These are phyloP conservation scores for Limosa lapponica DNA, from an alignment of 2,797 vertebrate species.

Conservation along the genomic window DNA sequence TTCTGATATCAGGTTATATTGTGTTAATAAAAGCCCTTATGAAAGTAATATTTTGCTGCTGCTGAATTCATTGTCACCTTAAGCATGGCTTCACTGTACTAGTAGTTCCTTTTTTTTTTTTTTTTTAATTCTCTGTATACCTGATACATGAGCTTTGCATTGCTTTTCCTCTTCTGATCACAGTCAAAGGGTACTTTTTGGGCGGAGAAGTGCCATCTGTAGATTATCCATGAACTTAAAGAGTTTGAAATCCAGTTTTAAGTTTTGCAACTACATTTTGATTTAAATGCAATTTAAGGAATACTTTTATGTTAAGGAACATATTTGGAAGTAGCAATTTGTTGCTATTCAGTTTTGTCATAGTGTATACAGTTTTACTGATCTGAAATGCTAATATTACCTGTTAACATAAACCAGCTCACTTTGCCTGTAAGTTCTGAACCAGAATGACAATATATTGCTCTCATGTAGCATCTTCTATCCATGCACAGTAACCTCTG, in stretches of 20 bases:
- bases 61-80: conserved; percentile 26
- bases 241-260: neutral
- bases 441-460: neutral
- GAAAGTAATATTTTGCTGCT: neutral
- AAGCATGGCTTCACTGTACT: neutral
- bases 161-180: neutral
- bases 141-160: neutral
- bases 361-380: neutral
- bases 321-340: neutral
- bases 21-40: neutral
- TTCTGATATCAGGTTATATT: conserved; percentile 24
- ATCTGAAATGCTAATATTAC: neutral
- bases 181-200: neutral
- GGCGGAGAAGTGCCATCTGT: neutral
- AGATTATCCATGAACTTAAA: neutral
- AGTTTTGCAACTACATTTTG: neutral
- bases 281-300: neutral
- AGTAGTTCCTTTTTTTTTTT: neutral
- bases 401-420: neutral
- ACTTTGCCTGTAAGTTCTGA: neutral
- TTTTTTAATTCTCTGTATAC: neutral
- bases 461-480: neutral
- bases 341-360: neutral
- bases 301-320: neutral
- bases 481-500: neutral